Base-by-base conservation (phyloP, 2,888 invertebrate species). In the Fabriciana adippe region DNA sequence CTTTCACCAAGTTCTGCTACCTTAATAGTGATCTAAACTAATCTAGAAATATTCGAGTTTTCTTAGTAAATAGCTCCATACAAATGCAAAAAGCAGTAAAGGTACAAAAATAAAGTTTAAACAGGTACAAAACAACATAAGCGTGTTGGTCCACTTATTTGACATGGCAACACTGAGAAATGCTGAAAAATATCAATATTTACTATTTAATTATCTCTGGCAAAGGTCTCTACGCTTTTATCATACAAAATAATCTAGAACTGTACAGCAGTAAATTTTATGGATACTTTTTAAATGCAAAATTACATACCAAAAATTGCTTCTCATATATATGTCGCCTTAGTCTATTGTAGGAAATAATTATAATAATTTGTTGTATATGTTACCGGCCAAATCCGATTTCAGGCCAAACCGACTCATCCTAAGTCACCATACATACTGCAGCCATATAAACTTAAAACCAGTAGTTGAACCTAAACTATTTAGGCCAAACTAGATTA, bases 1-100 rank as follows among this genome's bases (percentile, higher is more conserved):
- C 64, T 69, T 72, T 59, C 61, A 67, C 65, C 62, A 55, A 67
- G 64, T 55, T 65, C 56, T 68, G 67, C 70, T 71, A 69, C 48
- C 8, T 63, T 63, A 53, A 54, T 63, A 35, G 26, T 21, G 54
- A 61, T 69, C 66, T 64, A 70, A 69, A 55, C 71, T 71, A 71
- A 63, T 63, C 64, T 69, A 71, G 60, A 64, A 64, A 66, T 61
- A 66, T 65, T 35, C 62, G 47, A 60, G 60, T 61, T 59, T n/a
- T 21, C 21, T 41, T 54, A 66, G 0, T 55, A 64, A 55, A 68
- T 55, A 60, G 50, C 48, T 48, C 53, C 31, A 48, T 60, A 31
- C 45, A 53, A 61, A 55, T 55, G 59, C 54, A 55, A 64, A 61
- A 64, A 60, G 68, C 68, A 15, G 59, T 68, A 60, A 31, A 68